Base-by-base conservation (phyloP, 1,140 invertebrate genomes). In the Drosophila nasuta region DNA sequence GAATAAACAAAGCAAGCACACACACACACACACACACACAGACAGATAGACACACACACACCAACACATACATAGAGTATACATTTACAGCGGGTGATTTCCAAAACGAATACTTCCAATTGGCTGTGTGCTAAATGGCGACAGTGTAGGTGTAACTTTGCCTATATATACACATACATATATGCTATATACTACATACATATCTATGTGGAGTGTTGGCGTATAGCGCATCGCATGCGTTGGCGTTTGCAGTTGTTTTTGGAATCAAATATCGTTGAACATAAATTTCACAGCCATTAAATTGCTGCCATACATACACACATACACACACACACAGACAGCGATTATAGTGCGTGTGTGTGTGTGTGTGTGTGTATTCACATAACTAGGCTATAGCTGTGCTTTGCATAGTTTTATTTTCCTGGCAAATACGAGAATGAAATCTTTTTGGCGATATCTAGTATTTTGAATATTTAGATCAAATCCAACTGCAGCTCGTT, bases 251-350 rank as follows among this genome's bases (percentile, higher is more conserved):
- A 77, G 87, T 88, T 88, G 83, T 88, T 88, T 88, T 88, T 88
- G 83, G 83, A 88, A 88, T 88, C 83, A 88, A 88, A 88, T 88
- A 88, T 88, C 83, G 83, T 75, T 63, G 81, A 89, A 80, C 85
- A 88, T 89, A 89, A 88, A 89, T 89, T 87, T 89, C 85, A 62
- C 71, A 87, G 72, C 83, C 73, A 87, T 87, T 82, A 79, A 86
- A 75, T 79, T 77, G 69, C 60, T 48, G 59, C 54, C 17, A 15
- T 38, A 71, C 52, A 67, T 8, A 60, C 4, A 68, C 45, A 56
- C 15, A 57, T 30, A 56, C 38, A 65, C 38, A 71, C 33, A 67
- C 62, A 49, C 28, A 62, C 45, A 54, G 4, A 60, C 17, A 38
- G 43, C 65, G 58, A 58, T 25, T 25, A 25, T 25, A 25, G 20